Conservation (phyloP, 2,888 invertebrate genomes). For the Apamea epomidion region DNA sequence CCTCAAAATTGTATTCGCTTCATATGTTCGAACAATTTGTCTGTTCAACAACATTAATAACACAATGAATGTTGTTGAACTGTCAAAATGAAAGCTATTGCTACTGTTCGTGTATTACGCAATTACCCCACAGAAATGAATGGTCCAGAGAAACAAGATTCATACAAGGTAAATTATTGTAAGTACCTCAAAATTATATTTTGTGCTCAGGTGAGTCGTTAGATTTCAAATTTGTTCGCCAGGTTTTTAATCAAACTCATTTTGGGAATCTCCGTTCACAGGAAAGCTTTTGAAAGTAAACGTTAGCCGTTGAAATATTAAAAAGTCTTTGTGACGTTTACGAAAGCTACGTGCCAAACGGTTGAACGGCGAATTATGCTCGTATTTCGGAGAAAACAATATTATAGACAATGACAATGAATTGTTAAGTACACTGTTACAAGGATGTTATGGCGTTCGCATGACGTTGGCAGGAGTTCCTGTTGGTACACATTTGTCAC, state of each 20-base stretch:
- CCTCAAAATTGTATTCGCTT: too few species aligned
- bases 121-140: neutral
- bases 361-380: neutral
- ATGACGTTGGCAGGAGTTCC: neutral
- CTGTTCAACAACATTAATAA: too few species aligned
- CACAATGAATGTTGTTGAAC: too few species aligned
- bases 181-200: neutral
- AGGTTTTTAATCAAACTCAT: too few species aligned
- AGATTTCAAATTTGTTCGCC: too few species aligned
- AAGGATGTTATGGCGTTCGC: neutral
- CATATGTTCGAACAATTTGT: too few species aligned
- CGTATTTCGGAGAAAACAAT: neutral
- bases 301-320: neutral
- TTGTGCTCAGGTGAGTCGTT: neutral
- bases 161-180: conserved; percentile 2
- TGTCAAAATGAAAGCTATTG: too few species aligned
- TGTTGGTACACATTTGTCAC: too few species aligned
- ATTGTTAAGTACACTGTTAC: too few species aligned
- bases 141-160: neutral
- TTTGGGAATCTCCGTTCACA: neutral
- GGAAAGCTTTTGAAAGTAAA: neutral
- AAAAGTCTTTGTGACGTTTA: neutral
- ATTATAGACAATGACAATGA: too few species aligned
- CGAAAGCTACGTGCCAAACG: too few species aligned
- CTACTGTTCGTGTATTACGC: too few species aligned